phyloP scores from a whole-genome alignment of 2,888 invertebrate species.

The Pterostichus niger region DNA sequence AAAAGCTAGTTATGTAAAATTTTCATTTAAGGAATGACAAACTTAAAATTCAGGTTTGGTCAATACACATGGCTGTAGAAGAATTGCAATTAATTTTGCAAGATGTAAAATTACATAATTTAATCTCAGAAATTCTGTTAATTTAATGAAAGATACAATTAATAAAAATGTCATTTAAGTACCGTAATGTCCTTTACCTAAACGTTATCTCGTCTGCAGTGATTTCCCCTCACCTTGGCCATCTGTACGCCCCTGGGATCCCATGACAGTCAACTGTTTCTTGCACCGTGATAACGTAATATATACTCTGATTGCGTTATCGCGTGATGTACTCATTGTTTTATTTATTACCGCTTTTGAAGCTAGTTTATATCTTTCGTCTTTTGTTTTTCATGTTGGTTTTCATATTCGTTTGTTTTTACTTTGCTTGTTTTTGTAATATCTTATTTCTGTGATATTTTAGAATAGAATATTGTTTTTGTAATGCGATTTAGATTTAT shows the following conservation, averaged over 20 bases:
- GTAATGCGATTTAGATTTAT: background rate
- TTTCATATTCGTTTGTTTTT: slow-evolving; percentile 33
- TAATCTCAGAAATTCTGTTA: too few relatives aligned
- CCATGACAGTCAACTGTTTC: slow-evolving; percentile 46
- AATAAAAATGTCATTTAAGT: background rate
- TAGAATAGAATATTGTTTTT: slow-evolving; percentile 14
- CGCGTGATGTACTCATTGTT: slow-evolving; percentile 64
- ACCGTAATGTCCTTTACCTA: background rate
- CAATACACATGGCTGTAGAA: too few relatives aligned
- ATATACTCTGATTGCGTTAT: slow-evolving; percentile 60
- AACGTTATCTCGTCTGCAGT: slow-evolving; percentile 3
- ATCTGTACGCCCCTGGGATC: background rate
- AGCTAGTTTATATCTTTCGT: slow-evolving; percentile 50
- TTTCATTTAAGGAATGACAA: too few relatives aligned
- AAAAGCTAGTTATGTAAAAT: too few relatives aligned
- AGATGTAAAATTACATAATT: too few relatives aligned
- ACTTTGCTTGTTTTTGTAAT: slow-evolving; percentile 19
- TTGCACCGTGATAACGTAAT: slow-evolving; percentile 60
- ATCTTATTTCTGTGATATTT: slow-evolving; percentile 33
- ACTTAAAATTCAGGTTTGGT: too few relatives aligned
- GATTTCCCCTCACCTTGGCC: background rate
- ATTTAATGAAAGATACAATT: too few relatives aligned
- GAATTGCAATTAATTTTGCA: too few relatives aligned
- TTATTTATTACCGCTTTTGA: slow-evolving; percentile 62
- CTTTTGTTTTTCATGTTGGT: slow-evolving; percentile 54